Conservation (phyloP, 2,888 invertebrate species). For the Caenorhabditis plicata region DNA sequence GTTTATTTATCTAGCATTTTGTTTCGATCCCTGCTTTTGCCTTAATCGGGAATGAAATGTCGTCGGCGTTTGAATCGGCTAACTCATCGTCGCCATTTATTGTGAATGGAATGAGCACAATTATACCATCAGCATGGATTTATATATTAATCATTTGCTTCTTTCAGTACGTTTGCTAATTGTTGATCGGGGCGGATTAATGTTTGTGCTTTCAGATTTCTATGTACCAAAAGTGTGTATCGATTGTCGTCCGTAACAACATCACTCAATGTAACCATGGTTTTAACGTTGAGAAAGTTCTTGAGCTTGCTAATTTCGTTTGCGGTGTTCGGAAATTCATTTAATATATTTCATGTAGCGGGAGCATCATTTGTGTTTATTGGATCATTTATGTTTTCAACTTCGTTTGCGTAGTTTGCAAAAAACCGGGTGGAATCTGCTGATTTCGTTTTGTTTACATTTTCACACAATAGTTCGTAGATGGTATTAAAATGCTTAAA, state of each 20-base stretch:
- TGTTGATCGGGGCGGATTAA: neutral
- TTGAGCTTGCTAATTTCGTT: conserved; percentile 89
- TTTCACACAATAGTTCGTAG: too few relatives aligned
- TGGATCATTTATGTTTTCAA: conserved; percentile 89
- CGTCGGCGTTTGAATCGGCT: conserved; percentile 76
- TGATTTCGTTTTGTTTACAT: too few relatives aligned
- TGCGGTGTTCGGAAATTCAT: conserved; percentile 87
- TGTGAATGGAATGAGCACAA: conserved; percentile 67
- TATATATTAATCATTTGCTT: conserved; percentile 36
- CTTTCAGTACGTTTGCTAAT: conserved; percentile 41
- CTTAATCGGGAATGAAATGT: conserved; percentile 77
- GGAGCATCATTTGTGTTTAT: conserved; percentile 86
- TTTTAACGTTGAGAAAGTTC: conserved; percentile 92
- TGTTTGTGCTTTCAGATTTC: conserved; percentile 69
- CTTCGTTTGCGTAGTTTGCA: conserved; percentile 66
- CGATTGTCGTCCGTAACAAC: conserved; percentile 82
- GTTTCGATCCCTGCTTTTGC: conserved; percentile 86
- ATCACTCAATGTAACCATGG: conserved; percentile 89
- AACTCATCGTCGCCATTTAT: conserved; percentile 67
- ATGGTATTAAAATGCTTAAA: too few relatives aligned
- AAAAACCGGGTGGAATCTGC: too few relatives aligned
- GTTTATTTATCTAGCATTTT: conserved; percentile 73
- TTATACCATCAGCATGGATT: conserved; percentile 75
- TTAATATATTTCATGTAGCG: conserved; percentile 85
- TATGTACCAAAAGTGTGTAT: conserved; percentile 83